Evolutionary conservation across 37 sponge, comb jelly and placozoan genomes (phyloP), one percentile per base, ranked within the genome.

Genomic region (Ephydatia muelleri): DNA sequence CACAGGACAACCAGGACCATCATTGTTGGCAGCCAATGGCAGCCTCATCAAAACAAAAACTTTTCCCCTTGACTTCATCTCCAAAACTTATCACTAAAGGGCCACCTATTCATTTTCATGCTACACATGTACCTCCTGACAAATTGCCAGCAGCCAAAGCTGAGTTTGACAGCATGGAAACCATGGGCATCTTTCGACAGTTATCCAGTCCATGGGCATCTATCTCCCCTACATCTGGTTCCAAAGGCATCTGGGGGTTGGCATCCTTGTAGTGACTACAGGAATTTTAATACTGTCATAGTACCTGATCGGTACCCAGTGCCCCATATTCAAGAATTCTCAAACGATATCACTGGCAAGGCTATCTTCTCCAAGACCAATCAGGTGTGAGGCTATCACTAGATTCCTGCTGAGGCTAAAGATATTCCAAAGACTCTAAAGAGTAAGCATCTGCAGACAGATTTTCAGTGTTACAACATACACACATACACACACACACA

Each of bases 181-280:
- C 71, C 21, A 31, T 82, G 72, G 75, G 83, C 6, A 82, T 83
- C 76, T 74, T 83, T 34, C 38, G 65, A 2, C 76, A 34, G 26
- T 83, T 76, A 27, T 74, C 65, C 32, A 75, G 67, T 30, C 49
- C 40, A 31, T 83, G 84, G 84, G 38, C 84, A 23, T 49, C n/a
- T n/a, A n/a, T n/a, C 75, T 30, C 66, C 84, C 28, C 67, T 74
- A 25, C 84, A 83, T 67, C 73, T 73, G 84, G 84, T 83, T 65
- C 75, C 81, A 16, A 80, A 80, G 16, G 38, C 81, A 21, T 27
- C 68, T 28, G 81, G 81, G 30, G 81, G 37, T 39, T 80, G 81
- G 81, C 81, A 70, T 22, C 81, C 70, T 8, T 80, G 81, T 19
- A 70, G 81, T 25, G 81, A 80, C 36, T 80, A 80, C 21, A 5